Evolutionary conservation across 2,113 vertebrate genomes (phyloP).

Genomic region (Stigmatopora nigra): DNA sequence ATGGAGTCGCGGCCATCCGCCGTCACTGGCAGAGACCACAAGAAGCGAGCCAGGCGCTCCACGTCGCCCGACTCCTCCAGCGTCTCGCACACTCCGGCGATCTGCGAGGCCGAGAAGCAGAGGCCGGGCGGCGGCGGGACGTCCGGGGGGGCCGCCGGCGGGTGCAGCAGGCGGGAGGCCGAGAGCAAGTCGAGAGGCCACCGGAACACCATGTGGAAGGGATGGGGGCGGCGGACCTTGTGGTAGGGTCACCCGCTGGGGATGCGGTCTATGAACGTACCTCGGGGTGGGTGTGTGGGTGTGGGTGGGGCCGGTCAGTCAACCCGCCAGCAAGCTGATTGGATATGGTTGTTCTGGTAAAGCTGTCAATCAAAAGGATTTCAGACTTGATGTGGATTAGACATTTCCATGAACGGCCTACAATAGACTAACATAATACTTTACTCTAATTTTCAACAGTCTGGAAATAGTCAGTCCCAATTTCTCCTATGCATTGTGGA

Average conservation of each 20-base stretch:
- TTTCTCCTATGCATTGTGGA: no score
- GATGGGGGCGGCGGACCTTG: conserved; percentile 27
- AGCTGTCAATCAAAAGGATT: not conserved
- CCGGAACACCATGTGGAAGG: conserved; percentile 89
- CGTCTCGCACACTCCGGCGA: conserved; percentile 97
- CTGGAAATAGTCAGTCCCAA: no score
- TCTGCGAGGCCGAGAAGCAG: conserved; percentile 95
- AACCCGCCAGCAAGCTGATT: not conserved
- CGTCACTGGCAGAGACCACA: conserved; percentile 94
- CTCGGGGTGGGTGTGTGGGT: conserved; percentile 71
- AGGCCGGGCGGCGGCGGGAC: conserved; percentile 62
- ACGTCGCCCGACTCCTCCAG: conserved; percentile 98
- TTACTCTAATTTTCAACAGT: no score
- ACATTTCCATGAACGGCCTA: no score
- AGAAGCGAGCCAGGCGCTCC: conserved; percentile 93
- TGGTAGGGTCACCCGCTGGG: not conserved
- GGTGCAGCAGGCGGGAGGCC: conserved; percentile 88
- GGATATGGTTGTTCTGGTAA: not conserved
- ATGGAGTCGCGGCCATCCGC: conserved; percentile 91
- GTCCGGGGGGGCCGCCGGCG: conserved; percentile 76
- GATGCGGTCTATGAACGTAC: conserved; percentile 77
- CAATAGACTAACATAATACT: no score
- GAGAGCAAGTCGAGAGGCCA: conserved; percentile 87
- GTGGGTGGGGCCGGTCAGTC: no score
- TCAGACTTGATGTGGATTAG: no score